Conservation (phyloP, 1,140 invertebrate species). For the Vanessa atalanta region DNA sequence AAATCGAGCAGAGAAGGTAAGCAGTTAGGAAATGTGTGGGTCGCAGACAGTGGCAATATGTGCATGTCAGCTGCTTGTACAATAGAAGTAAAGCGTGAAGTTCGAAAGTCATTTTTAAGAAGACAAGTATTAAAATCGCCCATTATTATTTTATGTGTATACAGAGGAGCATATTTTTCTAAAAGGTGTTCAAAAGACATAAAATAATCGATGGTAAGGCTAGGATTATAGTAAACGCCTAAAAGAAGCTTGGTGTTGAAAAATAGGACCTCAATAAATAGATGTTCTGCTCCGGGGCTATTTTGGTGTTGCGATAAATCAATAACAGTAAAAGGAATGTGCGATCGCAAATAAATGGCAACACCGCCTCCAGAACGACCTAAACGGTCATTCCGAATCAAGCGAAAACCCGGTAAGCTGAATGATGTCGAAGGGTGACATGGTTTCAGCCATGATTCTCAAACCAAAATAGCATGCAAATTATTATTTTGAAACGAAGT, state of each 20-base stretch:
- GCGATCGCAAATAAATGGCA: background rate
- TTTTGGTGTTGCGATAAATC: background rate
- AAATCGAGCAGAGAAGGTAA: constrained; percentile 3
- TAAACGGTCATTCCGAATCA: background rate
- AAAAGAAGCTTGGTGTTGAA: background rate
- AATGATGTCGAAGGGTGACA: background rate
- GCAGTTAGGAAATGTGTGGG: background rate
- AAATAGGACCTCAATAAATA: background rate
- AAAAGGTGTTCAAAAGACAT: background rate
- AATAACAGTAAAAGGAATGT: background rate
- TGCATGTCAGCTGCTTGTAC: background rate
- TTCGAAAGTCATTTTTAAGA: background rate
- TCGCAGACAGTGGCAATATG: constrained; percentile 1
- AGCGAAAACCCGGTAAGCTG: background rate
- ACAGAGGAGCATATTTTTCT: background rate
- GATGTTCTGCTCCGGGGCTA: background rate
- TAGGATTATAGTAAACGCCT: background rate
- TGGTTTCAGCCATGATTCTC: background rate
- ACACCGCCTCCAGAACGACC: background rate
- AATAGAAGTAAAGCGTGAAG: background rate
- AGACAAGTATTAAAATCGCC: background rate
- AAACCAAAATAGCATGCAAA: background rate
- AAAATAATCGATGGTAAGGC: background rate
- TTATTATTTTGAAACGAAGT: background rate
- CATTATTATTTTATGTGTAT: background rate